Evolutionary conservation across 2,113 vertebrate species (phyloP), one percentile per base, ranked within the genome.

Genomic region (Scytalopus superciliaris): DNA sequence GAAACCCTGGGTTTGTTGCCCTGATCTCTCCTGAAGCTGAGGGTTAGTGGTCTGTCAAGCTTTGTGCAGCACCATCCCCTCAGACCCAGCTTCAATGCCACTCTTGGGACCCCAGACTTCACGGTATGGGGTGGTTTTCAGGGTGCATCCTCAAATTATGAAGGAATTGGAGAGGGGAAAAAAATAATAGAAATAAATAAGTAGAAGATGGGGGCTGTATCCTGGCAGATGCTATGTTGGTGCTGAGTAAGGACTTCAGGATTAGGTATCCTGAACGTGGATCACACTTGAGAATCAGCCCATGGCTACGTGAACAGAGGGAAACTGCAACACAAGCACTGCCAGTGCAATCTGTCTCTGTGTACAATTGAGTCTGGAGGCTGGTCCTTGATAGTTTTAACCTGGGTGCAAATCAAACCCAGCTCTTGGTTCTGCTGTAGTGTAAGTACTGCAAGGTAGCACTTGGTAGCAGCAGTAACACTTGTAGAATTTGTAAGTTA

Each of bases 271-370:
- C 21, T 67, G 42, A 92, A 45, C 64, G 30, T 63, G 63, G 50
- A 47, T 63, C 60, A 28, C 17, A 17, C 2, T 5, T 2, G 4
- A 68, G 47, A 74, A 45, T 66, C 4, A 5, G 73, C 35, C 68
- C 39, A 23, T 1, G 6, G 63, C 42, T 62, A 59, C 17, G 3
- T 3, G n/a, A 53, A 12, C 1, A 5, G 53, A 60, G 17, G 53
- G 9, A 25, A 74, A 49, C 11, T 53, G n/a, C 47, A 57, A 16
- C 0, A 0, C 33, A 49, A 85, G 52, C n/a, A 27, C 44, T 62
- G 50, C 16, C 1, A 1, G 27, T 66, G n/a, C 5, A 0, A 30
- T n/a, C 27, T 60, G 19, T 53, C 49, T 72, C 19, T 1, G 0
- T 28, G 28, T 35, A 37, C 52, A 49, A 0, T 10, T 28, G 42